Base-by-base conservation (phyloP, 1,140 invertebrate species). In the Hylyphantes graminicola region DNA sequence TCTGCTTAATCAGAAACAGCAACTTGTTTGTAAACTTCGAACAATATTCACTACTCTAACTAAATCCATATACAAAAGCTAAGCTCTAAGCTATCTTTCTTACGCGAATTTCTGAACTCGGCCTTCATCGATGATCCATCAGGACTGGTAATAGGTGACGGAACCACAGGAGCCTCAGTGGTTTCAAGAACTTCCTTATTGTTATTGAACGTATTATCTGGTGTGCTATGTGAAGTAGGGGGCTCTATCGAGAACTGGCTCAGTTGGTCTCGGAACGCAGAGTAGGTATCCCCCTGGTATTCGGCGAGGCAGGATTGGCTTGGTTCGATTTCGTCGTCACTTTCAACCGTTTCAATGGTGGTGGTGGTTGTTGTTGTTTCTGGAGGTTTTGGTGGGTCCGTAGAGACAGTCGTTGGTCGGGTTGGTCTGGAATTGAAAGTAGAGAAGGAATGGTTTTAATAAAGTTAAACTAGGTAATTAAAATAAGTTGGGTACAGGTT, bases 301-400 rank as follows among this genome's bases (percentile, higher is more conserved):
- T 82, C 80, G 0, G n/a, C 17, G 8, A 82, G 21, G 55, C 80
- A 82, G 57, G 80, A 74, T 35, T 82, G 80, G 17, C 80, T 82
- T 21, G 80, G 80, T 82, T 73, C 80, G 50, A 82, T 74, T 74
- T 82, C 80, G 74, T 82, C 59, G 61, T 82, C 80, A 65, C 80
- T 82, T 65, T 64, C 57, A n/a, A 65, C 80, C n/a, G 12, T 21
- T 8, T 54, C 51, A 8, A 35, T 35, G 35, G 35, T 35, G 35
- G 4, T 13, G 11, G 21, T 35, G 35, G 35, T 35, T 1, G 4
- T 13, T 5, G 21, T 7, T 48, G 50, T 63, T n/a, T 63, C 73
- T n/a, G 7, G 35, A 15, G 48, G 12, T 48, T 51, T 72, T 11
- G 48, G 53, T 35, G 11, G 64, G n/a, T 50, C 68, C 9, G 15